phyloP scores from a whole-genome alignment of 2,888 invertebrate species.

The Lottia gigantea region DNA sequence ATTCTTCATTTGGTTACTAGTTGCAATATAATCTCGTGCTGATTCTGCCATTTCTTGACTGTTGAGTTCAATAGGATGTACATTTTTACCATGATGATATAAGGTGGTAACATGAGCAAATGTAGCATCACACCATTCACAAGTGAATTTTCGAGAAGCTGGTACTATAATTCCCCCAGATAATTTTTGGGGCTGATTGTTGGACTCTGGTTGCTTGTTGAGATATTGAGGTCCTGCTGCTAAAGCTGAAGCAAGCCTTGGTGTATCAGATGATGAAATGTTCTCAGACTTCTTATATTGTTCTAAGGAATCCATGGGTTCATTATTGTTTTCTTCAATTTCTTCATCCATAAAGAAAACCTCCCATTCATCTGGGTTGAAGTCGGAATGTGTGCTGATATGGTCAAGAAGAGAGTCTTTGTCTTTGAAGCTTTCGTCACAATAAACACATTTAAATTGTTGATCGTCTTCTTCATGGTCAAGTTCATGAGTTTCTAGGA shows the following conservation, averaged over 20 bases:
- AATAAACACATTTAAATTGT: slow-evolving; percentile 52
- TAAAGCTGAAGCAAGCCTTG: slow-evolving; percentile 19
- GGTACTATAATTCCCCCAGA: neutral
- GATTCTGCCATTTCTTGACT: slow-evolving; percentile 46
- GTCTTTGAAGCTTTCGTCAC: slow-evolving; percentile 52
- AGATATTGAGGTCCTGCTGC: slow-evolving; percentile 18
- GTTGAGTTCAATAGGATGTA: slow-evolving; percentile 54
- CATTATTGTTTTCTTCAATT: slow-evolving; percentile 22
- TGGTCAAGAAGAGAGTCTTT: slow-evolving; percentile 54
- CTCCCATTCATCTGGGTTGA: slow-evolving; percentile 50
- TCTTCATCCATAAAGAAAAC: slow-evolving; percentile 32
- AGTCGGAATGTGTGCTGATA: slow-evolving; percentile 53
- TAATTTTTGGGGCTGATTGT: slow-evolving; percentile 7
- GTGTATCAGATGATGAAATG: slow-evolving; percentile 21
- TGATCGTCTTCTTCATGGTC: slow-evolving; percentile 50
- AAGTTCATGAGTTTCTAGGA: slow-evolving; percentile 49
- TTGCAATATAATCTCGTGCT: slow-evolving; percentile 9
- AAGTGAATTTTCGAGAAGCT: slow-evolving; percentile 33
- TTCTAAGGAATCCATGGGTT: slow-evolving; percentile 17
- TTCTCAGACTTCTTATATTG: slow-evolving; percentile 25
- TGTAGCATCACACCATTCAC: slow-evolving; percentile 61
- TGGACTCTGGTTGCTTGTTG: slow-evolving; percentile 6
- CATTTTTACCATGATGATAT: slow-evolving; percentile 55
- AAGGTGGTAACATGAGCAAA: slow-evolving; percentile 54
- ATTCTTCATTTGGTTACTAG: slow-evolving; percentile 22